Conservation (phyloP, 2,888 invertebrate genomes). For the Unio delphinus region DNA sequence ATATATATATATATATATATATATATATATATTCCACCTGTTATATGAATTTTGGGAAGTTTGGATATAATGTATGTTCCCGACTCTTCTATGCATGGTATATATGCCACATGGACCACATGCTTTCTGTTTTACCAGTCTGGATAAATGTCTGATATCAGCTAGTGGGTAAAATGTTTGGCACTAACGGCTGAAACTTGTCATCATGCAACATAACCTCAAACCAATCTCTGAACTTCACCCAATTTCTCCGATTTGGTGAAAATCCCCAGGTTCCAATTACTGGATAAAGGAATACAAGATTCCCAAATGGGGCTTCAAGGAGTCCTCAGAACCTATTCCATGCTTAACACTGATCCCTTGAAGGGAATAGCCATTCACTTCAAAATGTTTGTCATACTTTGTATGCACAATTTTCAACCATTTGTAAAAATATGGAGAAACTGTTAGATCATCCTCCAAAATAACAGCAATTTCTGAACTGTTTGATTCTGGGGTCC, state of each 20-base stretch:
- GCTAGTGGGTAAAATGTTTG: no score
- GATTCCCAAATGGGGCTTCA: conserved; percentile 27
- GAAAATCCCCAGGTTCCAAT: conserved; percentile 59
- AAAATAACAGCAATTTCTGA: conserved; percentile 57
- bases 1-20: no score
- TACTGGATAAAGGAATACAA: conserved; percentile 49
- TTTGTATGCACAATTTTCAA: conserved; percentile 49
- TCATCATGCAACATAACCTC: conserved; percentile 5
- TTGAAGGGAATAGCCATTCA: conserved; percentile 51
- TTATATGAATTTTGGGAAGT: no score
- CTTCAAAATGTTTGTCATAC: conserved; percentile 35
- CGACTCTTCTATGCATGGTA: no score
- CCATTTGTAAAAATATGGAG: conserved; percentile 54
- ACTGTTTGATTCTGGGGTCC: conserved; percentile 41
- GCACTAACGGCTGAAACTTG: no score
- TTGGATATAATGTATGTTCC: no score
- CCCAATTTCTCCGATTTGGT: conserved; percentile 44
- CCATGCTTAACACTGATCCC: conserved; percentile 44
- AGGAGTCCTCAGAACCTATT: conserved; percentile 11
- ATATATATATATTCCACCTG: no score
- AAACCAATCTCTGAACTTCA: conserved; percentile 46
- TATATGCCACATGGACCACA: no score
- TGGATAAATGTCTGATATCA: no score
- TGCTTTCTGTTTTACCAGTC: no score
- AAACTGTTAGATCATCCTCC: conserved; percentile 60